Evolutionary conservation across 1,140 invertebrate species (phyloP).

Genomic region (Anastatus disparis): DNA sequence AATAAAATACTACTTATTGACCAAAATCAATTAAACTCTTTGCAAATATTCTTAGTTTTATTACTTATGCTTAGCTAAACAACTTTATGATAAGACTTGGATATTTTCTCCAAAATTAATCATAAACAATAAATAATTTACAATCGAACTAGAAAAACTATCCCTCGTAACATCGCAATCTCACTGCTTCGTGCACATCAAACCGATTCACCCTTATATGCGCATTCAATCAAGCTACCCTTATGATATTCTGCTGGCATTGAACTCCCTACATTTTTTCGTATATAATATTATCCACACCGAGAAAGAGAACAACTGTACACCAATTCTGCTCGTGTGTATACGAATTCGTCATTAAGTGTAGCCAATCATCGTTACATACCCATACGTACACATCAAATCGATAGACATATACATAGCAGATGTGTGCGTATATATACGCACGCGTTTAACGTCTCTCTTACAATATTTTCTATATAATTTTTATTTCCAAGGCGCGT

Average conservation of each 20-base stretch:
- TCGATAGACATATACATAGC: background rate
- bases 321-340: background rate
- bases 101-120: no score
- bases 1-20: no score
- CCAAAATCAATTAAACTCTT: no score
- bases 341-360: slow-evolving; percentile 9
- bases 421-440: slow-evolving; percentile 22
- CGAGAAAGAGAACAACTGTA: background rate
- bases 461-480: background rate
- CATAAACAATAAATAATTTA: no score
- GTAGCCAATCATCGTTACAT: background rate
- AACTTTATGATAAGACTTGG: no score
- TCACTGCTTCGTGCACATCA: background rate
- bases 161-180: background rate
- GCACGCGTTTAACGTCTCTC: background rate
- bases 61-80: no score
- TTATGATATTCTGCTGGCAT: background rate
- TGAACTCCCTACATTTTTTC: background rate
- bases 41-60: no score
- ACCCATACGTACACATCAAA: background rate
- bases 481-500: background rate
- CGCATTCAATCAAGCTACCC: slow-evolving; percentile 12
- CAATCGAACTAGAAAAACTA: background rate
- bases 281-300: no score
- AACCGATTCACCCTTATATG: background rate